A percentile compares a stretch with the other conserved stretches of the same genome.
phyloP scores from a whole-genome alignment of 2,113 vertebrate genomes.

The Cebus imitator region DNA sequence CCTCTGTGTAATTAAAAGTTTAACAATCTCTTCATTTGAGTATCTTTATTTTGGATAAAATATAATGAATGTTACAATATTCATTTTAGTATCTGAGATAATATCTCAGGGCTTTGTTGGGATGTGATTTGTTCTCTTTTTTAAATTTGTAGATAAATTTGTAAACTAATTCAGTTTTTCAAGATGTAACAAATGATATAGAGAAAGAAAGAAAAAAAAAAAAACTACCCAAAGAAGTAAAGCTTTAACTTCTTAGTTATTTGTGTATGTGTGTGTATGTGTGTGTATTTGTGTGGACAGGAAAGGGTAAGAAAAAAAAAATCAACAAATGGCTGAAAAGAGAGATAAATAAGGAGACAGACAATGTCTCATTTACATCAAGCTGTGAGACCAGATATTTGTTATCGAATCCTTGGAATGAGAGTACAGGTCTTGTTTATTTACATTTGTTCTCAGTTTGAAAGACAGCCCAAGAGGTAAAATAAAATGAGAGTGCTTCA shows the following conservation, averaged over 20 bases:
- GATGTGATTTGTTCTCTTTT: background rate
- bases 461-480: conserved; percentile 86
- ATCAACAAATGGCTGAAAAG: conserved; percentile 2
- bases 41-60: background rate
- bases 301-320: background rate
- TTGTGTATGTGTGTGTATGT: background rate
- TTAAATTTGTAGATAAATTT: background rate
- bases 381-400: conserved; percentile 57
- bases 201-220: background rate
- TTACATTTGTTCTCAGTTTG: conserved; percentile 87
- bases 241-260: conserved; percentile 29
- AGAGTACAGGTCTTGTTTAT: conserved; percentile 81
- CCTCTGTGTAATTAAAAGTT: background rate
- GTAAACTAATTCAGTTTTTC: conserved; percentile 16
- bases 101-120: background rate
- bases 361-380: conserved; percentile 58
- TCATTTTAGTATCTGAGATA: background rate
- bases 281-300: background rate
- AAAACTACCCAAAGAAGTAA: background rate
- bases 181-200: background rate
- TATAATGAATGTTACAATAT: no score
- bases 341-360: background rate
- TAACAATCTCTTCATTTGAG: background rate
- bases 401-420: conserved; percentile 60
- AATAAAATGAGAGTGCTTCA: conserved; percentile 86